Evolutionary conservation across 2,113 vertebrate genomes (phyloP).

Genomic region (Elgaria multicarinata): DNA sequence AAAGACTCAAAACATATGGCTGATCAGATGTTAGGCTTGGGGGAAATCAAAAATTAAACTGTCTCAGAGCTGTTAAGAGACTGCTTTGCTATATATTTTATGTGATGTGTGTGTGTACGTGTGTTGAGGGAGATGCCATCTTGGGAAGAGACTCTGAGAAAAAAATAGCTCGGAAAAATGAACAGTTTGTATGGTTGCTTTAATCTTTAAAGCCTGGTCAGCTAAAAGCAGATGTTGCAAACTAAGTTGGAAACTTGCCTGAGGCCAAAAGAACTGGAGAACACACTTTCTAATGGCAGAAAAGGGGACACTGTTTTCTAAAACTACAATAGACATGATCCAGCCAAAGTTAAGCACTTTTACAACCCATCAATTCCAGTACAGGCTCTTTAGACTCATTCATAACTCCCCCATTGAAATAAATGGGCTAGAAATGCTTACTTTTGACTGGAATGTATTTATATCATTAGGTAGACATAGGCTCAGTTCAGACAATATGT

Average conservation of each 20-base stretch:
- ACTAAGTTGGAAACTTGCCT: constrained; percentile 73
- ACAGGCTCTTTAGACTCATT: neutral
- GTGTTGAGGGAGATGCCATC: constrained; percentile 70
- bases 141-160: constrained; percentile 63
- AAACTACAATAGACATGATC: constrained; percentile 53
- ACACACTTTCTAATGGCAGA: constrained; percentile 61
- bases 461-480: neutral
- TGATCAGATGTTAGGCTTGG: constrained; percentile 77
- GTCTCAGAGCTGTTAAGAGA: constrained; percentile 74
- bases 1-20: constrained; percentile 80
- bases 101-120: constrained; percentile 68
- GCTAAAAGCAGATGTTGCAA: constrained; percentile 75
- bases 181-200: constrained; percentile 74
- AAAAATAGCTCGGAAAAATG: constrained; percentile 71
- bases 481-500: no score
- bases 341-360: neutral
- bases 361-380: constrained; percentile 4
- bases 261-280: constrained; percentile 65
- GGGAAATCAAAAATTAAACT: constrained; percentile 82
- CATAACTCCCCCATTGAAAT: neutral
- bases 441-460: neutral
- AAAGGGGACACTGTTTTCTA: constrained; percentile 61
- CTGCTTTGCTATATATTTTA: constrained; percentile 78
- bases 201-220: constrained; percentile 73
- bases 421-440: neutral